Evolutionary conservation across 2,888 invertebrate genomes (phyloP).

Genomic region (Allophyes oxyacanthae): DNA sequence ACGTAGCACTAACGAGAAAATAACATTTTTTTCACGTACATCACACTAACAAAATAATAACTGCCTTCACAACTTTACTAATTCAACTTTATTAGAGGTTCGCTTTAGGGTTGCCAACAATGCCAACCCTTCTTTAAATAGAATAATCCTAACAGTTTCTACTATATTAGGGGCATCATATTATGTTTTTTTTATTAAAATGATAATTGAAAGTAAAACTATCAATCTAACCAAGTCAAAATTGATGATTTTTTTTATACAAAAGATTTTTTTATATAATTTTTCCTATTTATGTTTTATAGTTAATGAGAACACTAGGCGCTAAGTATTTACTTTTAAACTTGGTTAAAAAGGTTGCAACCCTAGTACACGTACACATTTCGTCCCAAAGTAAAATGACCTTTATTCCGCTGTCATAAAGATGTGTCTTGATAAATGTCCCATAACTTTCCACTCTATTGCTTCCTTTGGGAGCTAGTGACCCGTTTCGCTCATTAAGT

Average conservation of each 20-base stretch:
- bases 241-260: too few relatives aligned
- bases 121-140: too few relatives aligned
- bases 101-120: conserved; percentile 7
- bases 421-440: conserved; percentile 20
- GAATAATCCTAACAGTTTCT: too few relatives aligned
- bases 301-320: too few relatives aligned
- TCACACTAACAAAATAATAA: conserved; percentile 21
- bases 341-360: too few relatives aligned
- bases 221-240: too few relatives aligned
- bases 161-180: too few relatives aligned
- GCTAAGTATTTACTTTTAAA: too few relatives aligned
- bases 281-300: too few relatives aligned
- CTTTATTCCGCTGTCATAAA: conserved; percentile 41
- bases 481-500: conserved; percentile 59
- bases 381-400: conserved; percentile 37
- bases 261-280: too few relatives aligned
- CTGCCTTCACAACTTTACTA: conserved; percentile 59
- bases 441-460: conserved; percentile 41
- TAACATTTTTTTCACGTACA: conserved; percentile 29
- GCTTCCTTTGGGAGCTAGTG: conserved; percentile 57
- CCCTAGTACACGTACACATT: neutral
- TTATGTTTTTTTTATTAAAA: too few relatives aligned
- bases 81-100: conserved; percentile 48
- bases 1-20: conserved; percentile 15
- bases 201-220: too few relatives aligned